Percentiles rank a stretch among this genome's conserved stretches.
These are phyloP conservation scores for Isaurus tuberculatus DNA, from an alignment of 92 coral and sea anemone genomes.

Conservation along the genomic window DNA sequence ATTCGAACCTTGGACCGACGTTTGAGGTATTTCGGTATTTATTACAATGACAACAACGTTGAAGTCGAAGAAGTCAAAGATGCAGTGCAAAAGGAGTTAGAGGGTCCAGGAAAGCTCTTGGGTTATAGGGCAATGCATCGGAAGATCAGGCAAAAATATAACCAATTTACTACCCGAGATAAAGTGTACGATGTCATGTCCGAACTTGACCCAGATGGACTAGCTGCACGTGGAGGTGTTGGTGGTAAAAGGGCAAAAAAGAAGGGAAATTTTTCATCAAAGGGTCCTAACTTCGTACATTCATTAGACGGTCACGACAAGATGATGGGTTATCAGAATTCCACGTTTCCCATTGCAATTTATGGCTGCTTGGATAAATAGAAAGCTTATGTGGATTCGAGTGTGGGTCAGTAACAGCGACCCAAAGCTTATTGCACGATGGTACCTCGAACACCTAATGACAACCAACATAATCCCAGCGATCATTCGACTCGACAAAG, in stretches of 20 bases:
- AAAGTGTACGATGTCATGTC: constrained; percentile 57
- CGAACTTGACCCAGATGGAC: constrained; percentile 68
- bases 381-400: constrained; percentile 55
- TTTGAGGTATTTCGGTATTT: constrained; percentile 62
- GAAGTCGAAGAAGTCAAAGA: constrained; percentile 59
- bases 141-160: constrained; percentile 50
- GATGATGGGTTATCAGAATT: constrained; percentile 55
- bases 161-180: constrained; percentile 58
- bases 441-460: constrained; percentile 33
- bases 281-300: constrained; percentile 53
- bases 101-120: constrained; percentile 64
- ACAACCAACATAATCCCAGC: constrained; percentile 34
- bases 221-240: constrained; percentile 56
- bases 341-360: constrained; percentile 29
- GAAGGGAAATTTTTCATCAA: constrained; percentile 54
- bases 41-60: constrained; percentile 55
- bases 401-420: constrained; percentile 54
- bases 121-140: constrained; percentile 65
- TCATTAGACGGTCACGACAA: constrained; percentile 56
- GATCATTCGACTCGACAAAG: constrained; percentile 51
- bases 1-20: constrained; percentile 59
- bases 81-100: constrained; percentile 58
- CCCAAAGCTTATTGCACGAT: constrained; percentile 43
- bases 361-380: constrained; percentile 51
- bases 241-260: constrained; percentile 48